These are phyloP conservation scores for Amblyopsis rosae DNA, from an alignment of 2,113 vertebrate genomes.

Conservation along the genomic window DNA sequence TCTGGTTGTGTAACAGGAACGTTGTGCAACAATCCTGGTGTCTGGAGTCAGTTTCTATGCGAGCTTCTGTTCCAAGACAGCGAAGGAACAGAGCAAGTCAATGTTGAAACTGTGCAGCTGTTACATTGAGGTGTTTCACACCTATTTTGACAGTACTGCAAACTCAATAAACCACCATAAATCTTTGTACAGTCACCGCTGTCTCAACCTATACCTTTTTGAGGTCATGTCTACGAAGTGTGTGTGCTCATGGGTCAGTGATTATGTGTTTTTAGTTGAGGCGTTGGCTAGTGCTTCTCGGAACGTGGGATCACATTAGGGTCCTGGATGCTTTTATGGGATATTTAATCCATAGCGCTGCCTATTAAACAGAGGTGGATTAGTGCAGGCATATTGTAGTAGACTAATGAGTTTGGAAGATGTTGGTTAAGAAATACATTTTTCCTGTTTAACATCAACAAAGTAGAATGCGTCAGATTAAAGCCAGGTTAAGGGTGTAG, in stretches of 20 bases:
- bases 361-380: not conserved
- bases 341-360: too few species aligned
- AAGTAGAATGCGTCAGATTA: not conserved
- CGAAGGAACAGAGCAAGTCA: conserved; percentile 45
- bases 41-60: conserved; percentile 37
- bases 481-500: not conserved
- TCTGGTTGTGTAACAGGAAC: conserved; percentile 40
- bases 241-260: not conserved
- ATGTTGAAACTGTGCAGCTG: conserved; percentile 44
- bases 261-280: conserved; percentile 2
- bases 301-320: conserved; percentile 3
- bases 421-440: not conserved
- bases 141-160: conserved; percentile 24
- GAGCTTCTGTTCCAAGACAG: conserved; percentile 10
- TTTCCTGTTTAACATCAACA: not conserved
- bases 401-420: not conserved
- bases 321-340: not conserved
- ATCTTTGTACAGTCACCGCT: not conserved
- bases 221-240: conserved; percentile 7
- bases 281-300: not conserved
- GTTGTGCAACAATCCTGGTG: conserved; percentile 44
- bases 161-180: conserved; percentile 22
- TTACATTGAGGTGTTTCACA: conserved; percentile 5
- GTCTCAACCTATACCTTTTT: conserved; percentile 7
- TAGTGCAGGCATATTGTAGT: not conserved